These are phyloP conservation scores for Tipula unca DNA, from an alignment of 2,888 invertebrate genomes.

Conservation along the genomic window DNA sequence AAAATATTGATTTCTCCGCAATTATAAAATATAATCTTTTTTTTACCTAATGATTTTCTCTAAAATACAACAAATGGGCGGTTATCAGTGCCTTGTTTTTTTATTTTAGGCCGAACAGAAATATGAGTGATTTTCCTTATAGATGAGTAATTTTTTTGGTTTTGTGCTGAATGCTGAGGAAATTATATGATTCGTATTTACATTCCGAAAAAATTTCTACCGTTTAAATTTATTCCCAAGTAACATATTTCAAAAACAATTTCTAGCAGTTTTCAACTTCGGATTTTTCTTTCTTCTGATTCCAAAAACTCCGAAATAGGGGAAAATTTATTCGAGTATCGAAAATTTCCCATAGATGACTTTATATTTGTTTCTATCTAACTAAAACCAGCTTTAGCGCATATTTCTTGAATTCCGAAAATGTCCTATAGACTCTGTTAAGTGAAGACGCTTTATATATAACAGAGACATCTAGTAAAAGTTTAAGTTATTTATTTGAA, in stretches of 20 bases:
- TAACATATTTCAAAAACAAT: not conserved
- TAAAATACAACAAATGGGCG: not conserved
- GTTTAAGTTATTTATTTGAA: not conserved
- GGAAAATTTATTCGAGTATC: not conserved
- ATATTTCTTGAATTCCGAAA: not conserved
- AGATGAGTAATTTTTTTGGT: not conserved
- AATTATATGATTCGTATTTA: not conserved
- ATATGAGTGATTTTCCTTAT: not conserved
- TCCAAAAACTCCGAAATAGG: not conserved
- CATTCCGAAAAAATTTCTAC: not conserved
- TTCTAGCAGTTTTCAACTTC: not conserved
- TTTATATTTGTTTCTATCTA: not conserved
- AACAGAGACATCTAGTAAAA: not conserved
- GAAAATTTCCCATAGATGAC: not conserved
- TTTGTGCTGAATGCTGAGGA: not conserved
- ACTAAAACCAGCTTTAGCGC: not conserved
- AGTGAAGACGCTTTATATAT: not conserved
- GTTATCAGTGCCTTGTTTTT: not conserved
- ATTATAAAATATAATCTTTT: not conserved
- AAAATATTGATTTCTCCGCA: not conserved
- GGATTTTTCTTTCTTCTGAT: not conserved
- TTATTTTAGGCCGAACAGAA: not conserved
- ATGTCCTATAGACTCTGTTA: not conserved
- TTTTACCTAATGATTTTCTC: not conserved
- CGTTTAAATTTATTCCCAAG: not conserved